A percentile compares a stretch with the other conserved stretches of the same genome.
Evolutionary conservation across 2,888 invertebrate species (phyloP).

Genomic region (Erannis defoliaria): DNA sequence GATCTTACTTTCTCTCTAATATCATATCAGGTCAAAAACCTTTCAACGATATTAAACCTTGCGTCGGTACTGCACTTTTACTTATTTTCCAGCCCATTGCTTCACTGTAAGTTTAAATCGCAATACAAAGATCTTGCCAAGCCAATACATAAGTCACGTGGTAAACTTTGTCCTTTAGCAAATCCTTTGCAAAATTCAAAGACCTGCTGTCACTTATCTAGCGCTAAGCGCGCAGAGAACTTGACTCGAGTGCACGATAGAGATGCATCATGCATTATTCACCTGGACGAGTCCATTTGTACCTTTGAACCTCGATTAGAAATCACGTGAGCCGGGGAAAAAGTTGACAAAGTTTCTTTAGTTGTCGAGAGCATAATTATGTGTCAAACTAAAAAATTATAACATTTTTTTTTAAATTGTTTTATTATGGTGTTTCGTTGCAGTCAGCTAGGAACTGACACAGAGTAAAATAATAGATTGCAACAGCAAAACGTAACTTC

Average conservation of each 20-base stretch:
- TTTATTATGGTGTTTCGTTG: no score
- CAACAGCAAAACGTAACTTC: no score
- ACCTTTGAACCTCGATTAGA: conserved; percentile 46
- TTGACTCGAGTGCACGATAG: conserved; percentile 38
- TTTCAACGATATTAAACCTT: no score
- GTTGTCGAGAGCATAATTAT: no score
- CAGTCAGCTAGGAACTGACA: no score
- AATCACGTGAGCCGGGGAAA: conserved; percentile 32
- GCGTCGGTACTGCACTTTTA: background rate
- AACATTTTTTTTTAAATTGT: no score
- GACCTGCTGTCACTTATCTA: conserved; percentile 38
- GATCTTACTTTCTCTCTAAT: no score
- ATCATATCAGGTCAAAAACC: no score
- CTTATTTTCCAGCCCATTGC: background rate
- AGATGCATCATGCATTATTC: conserved; percentile 54
- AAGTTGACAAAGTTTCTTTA: background rate
- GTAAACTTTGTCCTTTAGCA: conserved; percentile 18
- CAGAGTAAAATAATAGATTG: no score
- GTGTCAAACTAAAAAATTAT: no score
- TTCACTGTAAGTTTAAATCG: conserved; percentile 11
- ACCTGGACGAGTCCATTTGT: conserved; percentile 43
- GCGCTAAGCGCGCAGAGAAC: conserved; percentile 39
- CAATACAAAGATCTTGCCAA: conserved; percentile 10
- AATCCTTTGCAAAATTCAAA: conserved; percentile 32
- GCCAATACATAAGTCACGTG: conserved; percentile 11